These are phyloP conservation scores for Sepiola atlantica DNA, from an alignment of 2,888 invertebrate species.

Conservation along the genomic window DNA sequence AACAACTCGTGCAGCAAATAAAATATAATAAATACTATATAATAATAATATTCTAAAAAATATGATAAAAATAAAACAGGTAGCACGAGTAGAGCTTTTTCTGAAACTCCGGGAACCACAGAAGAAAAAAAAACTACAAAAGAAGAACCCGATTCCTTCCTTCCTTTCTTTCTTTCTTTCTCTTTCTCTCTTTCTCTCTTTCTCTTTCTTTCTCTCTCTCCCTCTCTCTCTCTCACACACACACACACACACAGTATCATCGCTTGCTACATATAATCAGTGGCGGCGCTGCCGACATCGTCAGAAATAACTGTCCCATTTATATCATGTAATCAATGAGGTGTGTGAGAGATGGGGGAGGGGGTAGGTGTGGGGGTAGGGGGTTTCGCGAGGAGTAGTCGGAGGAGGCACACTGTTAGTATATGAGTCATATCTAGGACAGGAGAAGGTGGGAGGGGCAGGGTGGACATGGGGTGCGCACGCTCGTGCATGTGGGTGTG, in stretches of 20 bases:
- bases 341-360: not conserved
- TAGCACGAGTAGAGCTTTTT: not conserved
- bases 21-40: not conserved
- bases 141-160: not conserved
- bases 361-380: not conserved
- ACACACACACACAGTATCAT: not conserved
- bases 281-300: not conserved
- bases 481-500: not conserved
- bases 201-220: no score
- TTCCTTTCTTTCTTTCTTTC: no score
- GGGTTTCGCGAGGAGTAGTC: not conserved
- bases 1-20: not conserved
- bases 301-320: constrained; percentile 32
- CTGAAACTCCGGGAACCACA: not conserved
- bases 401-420: constrained; percentile 32
- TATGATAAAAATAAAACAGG: not conserved
- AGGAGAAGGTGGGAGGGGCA: not conserved
- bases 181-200: no score
- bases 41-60: no score
- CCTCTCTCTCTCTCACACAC: not conserved
- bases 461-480: not conserved
- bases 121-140: not conserved
- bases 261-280: not conserved
- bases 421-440: constrained; percentile 19
- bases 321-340: constrained; percentile 32